Conservation (phyloP, 2,113 vertebrate genomes). For the Daphoenositta chrysoptera region DNA sequence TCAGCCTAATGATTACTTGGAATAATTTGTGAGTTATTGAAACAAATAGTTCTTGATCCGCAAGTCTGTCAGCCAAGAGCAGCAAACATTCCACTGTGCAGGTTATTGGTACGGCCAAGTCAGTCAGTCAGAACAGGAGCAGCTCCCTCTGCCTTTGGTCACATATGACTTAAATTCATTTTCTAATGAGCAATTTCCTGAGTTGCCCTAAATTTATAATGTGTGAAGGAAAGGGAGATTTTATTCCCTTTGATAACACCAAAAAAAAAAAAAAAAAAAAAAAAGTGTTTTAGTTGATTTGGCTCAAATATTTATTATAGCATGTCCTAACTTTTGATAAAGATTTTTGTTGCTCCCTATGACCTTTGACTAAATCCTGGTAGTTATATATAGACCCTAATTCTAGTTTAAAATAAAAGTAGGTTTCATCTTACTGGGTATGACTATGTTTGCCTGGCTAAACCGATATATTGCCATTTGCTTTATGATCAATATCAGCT, state of each 20-base stretch:
- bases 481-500: not conserved
- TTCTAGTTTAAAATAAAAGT: slow-evolving; percentile 22
- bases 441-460: not conserved
- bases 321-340: not conserved
- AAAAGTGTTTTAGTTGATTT: not conserved
- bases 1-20: not conserved
- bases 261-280: not conserved
- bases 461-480: slow-evolving; percentile 30
- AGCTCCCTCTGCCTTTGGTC: not conserved
- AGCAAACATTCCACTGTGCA: not conserved
- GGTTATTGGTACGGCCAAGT: not conserved
- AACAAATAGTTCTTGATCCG: not conserved
- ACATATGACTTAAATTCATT: slow-evolving; percentile 44
- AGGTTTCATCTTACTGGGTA: not conserved
- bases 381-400: not conserved
- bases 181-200: slow-evolving; percentile 47
- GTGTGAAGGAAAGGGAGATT: not conserved
- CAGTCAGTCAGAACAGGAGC: not conserved
- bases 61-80: not conserved
- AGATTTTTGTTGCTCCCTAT: not conserved
- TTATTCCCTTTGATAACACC: slow-evolving; percentile 4
- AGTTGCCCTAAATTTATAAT: slow-evolving; percentile 10
- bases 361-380: not conserved
- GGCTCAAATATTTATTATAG: not conserved
- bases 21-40: not conserved